These are phyloP conservation scores for Amiota communis DNA, from an alignment of 2,888 invertebrate species.

Conservation along the genomic window DNA sequence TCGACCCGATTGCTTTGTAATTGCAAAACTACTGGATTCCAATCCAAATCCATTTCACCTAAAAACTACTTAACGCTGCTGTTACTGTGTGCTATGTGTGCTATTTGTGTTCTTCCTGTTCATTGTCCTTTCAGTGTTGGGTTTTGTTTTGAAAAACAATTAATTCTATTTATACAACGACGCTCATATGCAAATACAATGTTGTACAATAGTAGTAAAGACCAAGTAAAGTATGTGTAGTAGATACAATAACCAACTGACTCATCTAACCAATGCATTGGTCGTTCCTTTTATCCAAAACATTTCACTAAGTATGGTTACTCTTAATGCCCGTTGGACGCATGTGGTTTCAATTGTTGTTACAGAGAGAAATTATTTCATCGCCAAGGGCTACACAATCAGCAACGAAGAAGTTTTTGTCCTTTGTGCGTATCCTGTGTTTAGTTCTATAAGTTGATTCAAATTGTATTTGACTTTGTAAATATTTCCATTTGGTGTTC, in stretches of 20 bases:
- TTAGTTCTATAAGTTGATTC: slow-evolving; percentile 23
- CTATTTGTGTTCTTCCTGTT: slow-evolving; percentile 30
- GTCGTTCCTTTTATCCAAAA: no score
- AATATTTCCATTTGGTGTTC: slow-evolving; percentile 46
- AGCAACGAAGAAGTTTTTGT: not conserved
- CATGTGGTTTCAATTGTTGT: slow-evolving; percentile 49
- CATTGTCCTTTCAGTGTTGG: slow-evolving; percentile 43
- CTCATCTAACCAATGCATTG: no score
- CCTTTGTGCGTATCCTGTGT: not conserved
- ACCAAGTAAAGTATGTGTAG: not conserved
- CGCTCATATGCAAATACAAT: slow-evolving; percentile 21
- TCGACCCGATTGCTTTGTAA: slow-evolving; percentile 14
- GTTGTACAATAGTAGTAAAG: slow-evolving; percentile 11
- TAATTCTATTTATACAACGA: slow-evolving; percentile 61
- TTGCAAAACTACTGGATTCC: slow-evolving; percentile 26
- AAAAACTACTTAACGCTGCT: slow-evolving; percentile 8
- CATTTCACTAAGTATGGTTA: no score
- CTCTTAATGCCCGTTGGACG: slow-evolving; percentile 30
- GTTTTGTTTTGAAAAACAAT: slow-evolving; percentile 63
- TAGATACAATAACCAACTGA: no score
- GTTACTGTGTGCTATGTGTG: not conserved
- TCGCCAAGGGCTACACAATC: slow-evolving; percentile 28
- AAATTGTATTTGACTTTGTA: slow-evolving; percentile 62
- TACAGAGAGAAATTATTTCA: slow-evolving; percentile 29
- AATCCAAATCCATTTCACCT: slow-evolving; percentile 7